A percentile compares a stretch with the other conserved stretches of the same genome.
Conservation (phyloP, 2,888 invertebrate genomes). For the Netelia melanura region DNA sequence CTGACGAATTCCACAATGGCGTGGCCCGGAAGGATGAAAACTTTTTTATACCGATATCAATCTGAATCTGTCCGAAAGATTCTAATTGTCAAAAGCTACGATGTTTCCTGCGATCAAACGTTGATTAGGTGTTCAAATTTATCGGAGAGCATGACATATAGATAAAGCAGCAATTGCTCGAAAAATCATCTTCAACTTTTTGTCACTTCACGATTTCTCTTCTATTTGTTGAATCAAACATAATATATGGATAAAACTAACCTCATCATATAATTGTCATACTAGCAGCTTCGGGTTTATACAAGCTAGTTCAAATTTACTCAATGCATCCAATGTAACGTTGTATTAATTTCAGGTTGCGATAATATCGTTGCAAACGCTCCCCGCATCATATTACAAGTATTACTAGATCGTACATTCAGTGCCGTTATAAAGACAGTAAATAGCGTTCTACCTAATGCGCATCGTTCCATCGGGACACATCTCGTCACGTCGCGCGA, state of each 20-base stretch:
- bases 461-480: neutral
- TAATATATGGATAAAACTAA: too few species aligned
- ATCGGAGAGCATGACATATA: neutral
- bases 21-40: conserved; percentile 32
- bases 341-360: neutral
- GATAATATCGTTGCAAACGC: neutral
- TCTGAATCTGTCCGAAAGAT: neutral
- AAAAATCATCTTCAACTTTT: too few species aligned
- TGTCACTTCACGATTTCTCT: too few species aligned
- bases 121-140: conserved; percentile 20
- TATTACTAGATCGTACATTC: neutral
- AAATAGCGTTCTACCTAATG: neutral
- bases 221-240: too few species aligned
- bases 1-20: conserved; percentile 13
- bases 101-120: conserved; percentile 33
- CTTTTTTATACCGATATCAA: conserved; percentile 37
- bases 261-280: neutral
- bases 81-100: conserved; percentile 17
- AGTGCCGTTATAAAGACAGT: neutral
- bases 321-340: neutral
- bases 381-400: neutral
- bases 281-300: neutral
- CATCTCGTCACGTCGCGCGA: neutral
- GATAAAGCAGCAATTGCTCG: too few species aligned
- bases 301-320: neutral